A percentile compares a stretch with the other conserved stretches of the same genome.
Conservation (phyloP, 2,797 vertebrate genomes). For the Zalophus californianus region DNA sequence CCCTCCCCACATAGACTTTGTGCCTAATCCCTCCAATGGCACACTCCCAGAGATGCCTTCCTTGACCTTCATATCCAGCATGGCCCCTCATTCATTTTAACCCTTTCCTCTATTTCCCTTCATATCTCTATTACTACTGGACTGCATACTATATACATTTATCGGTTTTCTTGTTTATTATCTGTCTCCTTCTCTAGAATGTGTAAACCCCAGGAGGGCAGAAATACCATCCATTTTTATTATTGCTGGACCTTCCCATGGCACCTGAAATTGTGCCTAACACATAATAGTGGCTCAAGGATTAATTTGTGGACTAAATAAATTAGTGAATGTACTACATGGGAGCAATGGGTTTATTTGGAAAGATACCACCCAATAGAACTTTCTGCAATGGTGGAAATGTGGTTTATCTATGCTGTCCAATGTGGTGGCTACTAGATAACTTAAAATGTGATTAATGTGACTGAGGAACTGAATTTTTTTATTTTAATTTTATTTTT, state of each 20-base stretch:
- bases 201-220: neutral
- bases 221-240: neutral
- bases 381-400: neutral
- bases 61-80: neutral
- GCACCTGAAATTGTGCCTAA: neutral
- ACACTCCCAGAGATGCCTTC: neutral
- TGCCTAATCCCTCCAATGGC: neutral
- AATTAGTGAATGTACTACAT: neutral
- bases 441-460: neutral
- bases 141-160: neutral
- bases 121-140: neutral
- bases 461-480: neutral
- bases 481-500: conserved; percentile 19
- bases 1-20: too few species aligned
- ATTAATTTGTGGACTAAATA: neutral
- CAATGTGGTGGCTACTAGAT: neutral
- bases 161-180: neutral
- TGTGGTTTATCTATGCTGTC: neutral
- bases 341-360: neutral
- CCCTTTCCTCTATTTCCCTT: neutral
- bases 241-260: neutral
- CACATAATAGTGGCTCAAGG: neutral
- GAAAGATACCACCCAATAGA: neutral
- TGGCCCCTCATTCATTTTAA: neutral
- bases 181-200: neutral